Base-by-base conservation (phyloP, 92 coral and sea anemone genomes). In the Diadumene lineata region DNA sequence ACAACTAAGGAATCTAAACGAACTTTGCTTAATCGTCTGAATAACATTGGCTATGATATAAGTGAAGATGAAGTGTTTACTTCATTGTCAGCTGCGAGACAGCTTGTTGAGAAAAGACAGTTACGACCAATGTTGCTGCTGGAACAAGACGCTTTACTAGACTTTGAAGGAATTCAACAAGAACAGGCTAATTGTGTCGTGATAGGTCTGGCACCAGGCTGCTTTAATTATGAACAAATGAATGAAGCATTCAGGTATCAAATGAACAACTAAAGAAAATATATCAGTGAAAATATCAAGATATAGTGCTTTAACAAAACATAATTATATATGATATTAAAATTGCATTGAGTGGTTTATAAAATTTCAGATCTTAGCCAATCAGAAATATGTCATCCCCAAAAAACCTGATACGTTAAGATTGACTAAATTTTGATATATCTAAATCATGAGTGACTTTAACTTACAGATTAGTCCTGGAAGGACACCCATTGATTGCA, bases 1-100 rank as follows among this genome's bases (percentile, higher is more conserved):
- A 92, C 99, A 16, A 96, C 99, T 1, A 92, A 96, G 69, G 99
- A 96, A 66, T 96, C 99, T 28, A 96, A 89, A 65, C 81, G 64
- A 23, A 81, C 99, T 0, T 58, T 96, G 23, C 68, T 96, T 38
- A 68, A 46, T 17, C 93, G 96, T 34, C 81, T 96, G 44, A 69
- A 72, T 29, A 72, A 75, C 30, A 71, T 96, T 38, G 97, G 97
- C 11, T 96, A 92, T 64, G 86, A 92, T 70, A 89, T 96, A 7
- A 69, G 79, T 44, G 82, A 89, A 9, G 80, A 89, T 6, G 99
- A 96, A 66, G 96, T 96, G 21, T 96, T 96, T 64, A 92, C 99
- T 2, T 96, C 99, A 4, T 80, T 96, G 43, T 92, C 97, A 0
- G 97, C 99, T 28, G 97, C 99, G 13, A 73, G 94, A 50, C 91